Percentiles rank a stretch among this genome's conserved stretches.
Conservation (phyloP, 92 coral and sea anemone species). For the Parazoanthus atlanticus region DNA sequence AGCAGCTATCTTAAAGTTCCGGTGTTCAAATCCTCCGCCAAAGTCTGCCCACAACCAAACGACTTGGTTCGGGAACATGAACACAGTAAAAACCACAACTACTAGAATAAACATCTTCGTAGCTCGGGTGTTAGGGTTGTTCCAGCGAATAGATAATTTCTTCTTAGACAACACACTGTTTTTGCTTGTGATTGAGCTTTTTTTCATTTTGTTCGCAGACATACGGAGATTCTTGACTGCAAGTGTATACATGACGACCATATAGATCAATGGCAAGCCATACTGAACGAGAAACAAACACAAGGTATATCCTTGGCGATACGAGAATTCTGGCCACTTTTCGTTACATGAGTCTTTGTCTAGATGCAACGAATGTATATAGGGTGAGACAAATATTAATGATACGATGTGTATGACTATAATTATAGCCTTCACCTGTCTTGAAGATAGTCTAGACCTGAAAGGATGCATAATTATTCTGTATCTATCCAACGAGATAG, state of each 20-base stretch:
- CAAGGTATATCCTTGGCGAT: constrained; percentile 81
- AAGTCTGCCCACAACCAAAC: constrained; percentile 94
- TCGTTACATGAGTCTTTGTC: constrained; percentile 65
- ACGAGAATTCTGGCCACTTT: constrained; percentile 69
- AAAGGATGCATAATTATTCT: constrained; percentile 92
- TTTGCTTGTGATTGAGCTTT: constrained; percentile 41
- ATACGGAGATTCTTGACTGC: constrained; percentile 76
- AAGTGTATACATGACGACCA: constrained; percentile 77
- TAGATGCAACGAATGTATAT: constrained; percentile 64
- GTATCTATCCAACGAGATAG: constrained; percentile 89
- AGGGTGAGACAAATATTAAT: constrained; percentile 67
- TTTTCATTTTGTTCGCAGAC: constrained; percentile 62
- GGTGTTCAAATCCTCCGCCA: constrained; percentile 69
- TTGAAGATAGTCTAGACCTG: constrained; percentile 70
- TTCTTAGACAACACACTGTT: background rate
- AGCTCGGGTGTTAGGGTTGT: constrained; percentile 82
- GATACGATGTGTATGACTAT: constrained; percentile 57
- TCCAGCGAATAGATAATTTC: constrained; percentile 36
- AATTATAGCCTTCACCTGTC: constrained; percentile 67
- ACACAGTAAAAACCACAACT: constrained; percentile 86
- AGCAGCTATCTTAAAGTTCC: constrained; percentile 56
- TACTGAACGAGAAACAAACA: constrained; percentile 83
- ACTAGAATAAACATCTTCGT: constrained; percentile 93
- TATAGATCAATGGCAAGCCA: constrained; percentile 73
- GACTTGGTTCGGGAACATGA: constrained; percentile 93